phyloP scores from a whole-genome alignment of 1,140 invertebrate species.

The Pemphigus obesinymphae region DNA sequence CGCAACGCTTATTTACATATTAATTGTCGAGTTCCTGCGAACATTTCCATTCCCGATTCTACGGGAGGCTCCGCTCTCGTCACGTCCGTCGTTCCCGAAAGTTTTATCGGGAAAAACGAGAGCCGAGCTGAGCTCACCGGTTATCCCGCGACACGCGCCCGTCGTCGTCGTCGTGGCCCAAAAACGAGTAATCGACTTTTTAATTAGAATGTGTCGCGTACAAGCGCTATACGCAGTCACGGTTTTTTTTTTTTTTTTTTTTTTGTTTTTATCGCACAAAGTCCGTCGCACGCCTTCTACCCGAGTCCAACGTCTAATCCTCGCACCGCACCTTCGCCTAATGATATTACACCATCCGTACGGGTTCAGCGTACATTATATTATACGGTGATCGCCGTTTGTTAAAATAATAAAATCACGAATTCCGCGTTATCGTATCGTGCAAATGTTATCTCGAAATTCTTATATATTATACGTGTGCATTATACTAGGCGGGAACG shows the following conservation, averaged over 20 bases:
- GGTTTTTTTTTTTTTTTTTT: not conserved
- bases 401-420: no score
- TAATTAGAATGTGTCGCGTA: not conserved
- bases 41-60: not conserved
- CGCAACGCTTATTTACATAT: constrained; percentile 27
- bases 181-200: constrained; percentile 1
- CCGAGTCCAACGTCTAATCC: no score
- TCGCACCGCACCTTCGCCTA: no score
- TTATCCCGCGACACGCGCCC: not conserved
- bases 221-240: no score
- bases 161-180: not conserved
- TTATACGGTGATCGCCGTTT: no score
- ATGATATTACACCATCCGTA: no score
- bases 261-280: not conserved
- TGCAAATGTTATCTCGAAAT: no score
- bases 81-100: constrained; percentile 29
- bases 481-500: no score
- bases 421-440: no score
- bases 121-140: not conserved
- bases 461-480: no score
- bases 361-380: no score
- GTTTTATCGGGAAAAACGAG: constrained; percentile 15
- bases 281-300: no score
- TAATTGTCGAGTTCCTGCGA: constrained; percentile 29
- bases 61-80: not conserved